Evolutionary conservation across 1,140 invertebrate species (phyloP).

Genomic region (Melitaea cinxia): DNA sequence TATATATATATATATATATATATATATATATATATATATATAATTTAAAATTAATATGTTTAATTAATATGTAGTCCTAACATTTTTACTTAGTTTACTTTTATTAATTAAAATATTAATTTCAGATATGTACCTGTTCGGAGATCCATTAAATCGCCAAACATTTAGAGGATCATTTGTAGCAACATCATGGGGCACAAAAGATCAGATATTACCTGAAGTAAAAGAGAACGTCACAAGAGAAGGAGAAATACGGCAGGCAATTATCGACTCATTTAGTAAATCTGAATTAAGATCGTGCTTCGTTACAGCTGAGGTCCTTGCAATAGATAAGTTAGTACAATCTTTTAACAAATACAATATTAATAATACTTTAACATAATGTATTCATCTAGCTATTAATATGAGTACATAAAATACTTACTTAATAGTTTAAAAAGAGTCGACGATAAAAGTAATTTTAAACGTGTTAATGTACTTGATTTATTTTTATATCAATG

Average conservation of each 20-base stretch:
- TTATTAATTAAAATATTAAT: slow-evolving; percentile 42
- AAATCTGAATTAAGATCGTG: slow-evolving; percentile 86
- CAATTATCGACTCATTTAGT: slow-evolving; percentile 88
- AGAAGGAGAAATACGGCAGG: slow-evolving; percentile 87
- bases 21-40: too few relatives aligned
- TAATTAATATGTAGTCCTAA: too few relatives aligned
- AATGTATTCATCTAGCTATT: too few relatives aligned
- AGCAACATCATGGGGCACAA: slow-evolving; percentile 83
- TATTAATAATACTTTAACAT: slow-evolving; percentile 4
- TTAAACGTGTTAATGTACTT: too few relatives aligned
- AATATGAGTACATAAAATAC: too few relatives aligned
- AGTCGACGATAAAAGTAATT: too few relatives aligned
- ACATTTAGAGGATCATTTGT: slow-evolving; percentile 90
- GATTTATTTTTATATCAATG: too few relatives aligned
- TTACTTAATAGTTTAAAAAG: too few relatives aligned
- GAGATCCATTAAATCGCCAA: slow-evolving; percentile 88
- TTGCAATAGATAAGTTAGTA: slow-evolving; percentile 90
- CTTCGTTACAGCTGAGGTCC: slow-evolving; percentile 86
- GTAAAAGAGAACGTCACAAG: slow-evolving; percentile 53
- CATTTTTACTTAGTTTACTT: neutral
- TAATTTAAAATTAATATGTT: too few relatives aligned
- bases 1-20: too few relatives aligned
- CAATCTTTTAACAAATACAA: too few relatives aligned
- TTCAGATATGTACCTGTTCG: slow-evolving; percentile 90
- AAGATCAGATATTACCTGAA: slow-evolving; percentile 67